phyloP scores from a whole-genome alignment of 2,113 vertebrate species.

The Ochotona princeps region DNA sequence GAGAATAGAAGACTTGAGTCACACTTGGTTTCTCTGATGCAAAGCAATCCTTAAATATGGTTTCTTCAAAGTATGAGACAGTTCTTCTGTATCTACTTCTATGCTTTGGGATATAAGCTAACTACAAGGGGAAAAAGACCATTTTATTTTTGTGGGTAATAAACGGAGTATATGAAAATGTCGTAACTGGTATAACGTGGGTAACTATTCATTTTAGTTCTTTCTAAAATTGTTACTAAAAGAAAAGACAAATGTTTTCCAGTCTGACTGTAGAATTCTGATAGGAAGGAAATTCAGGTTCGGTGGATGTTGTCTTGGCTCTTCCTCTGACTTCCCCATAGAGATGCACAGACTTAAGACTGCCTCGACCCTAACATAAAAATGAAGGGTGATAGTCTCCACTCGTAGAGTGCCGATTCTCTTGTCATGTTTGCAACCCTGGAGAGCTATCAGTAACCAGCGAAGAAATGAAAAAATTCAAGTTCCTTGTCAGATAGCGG shows the following conservation, averaged over 20 bases:
- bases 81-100: constrained; percentile 5
- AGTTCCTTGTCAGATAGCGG: background rate
- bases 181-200: background rate
- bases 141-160: constrained; percentile 13
- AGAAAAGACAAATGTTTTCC: background rate
- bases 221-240: constrained; percentile 8
- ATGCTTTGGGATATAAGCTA: constrained; percentile 41
- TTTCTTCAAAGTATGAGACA: background rate
- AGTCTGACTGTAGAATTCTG: background rate
- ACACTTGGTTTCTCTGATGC: background rate
- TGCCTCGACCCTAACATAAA: background rate
- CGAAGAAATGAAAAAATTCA: background rate
- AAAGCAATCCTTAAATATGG: constrained; percentile 8
- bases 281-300: background rate
- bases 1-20: background rate
- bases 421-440: background rate
- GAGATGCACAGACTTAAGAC: constrained; percentile 28
- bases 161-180: background rate
- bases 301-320: background rate
- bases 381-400: constrained; percentile 29
- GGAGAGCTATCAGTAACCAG: background rate
- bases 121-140: background rate
- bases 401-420: background rate
- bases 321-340: constrained; percentile 6
- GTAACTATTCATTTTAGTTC: background rate